Base-by-base conservation (phyloP, 1,140 invertebrate genomes). In the Hirudo medicinalis region DNA sequence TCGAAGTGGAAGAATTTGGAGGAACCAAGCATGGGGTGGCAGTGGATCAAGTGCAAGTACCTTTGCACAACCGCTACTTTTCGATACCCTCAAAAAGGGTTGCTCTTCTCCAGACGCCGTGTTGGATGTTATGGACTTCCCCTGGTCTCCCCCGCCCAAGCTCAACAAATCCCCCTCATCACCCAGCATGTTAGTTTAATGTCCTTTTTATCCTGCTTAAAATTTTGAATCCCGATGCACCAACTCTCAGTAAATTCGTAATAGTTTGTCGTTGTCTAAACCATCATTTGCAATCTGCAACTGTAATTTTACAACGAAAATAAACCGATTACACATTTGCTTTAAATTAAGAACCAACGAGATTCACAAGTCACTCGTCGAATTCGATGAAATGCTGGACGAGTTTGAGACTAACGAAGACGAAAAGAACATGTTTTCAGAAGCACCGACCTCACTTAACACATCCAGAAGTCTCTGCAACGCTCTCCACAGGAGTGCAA, bases 41-140 rank as follows among this genome's bases (percentile, higher is more conserved):
- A 63, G 22, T 6, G 57, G 57, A 13, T 63, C 57, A 15, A 32
- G 29, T 25, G 6, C 22, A 11, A 63, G 29, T 6, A 63, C 22
- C 29, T 63, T 63, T n/a, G 57, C 57, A 32, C 22, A 63, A 6
- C 57, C 57, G 4, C 29, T 22, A 32, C 29, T 63, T 13, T 63
- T 22, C 57, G 57, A 63, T 32, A 63, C 57, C 6, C 57, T 63
- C 22, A 63, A 63, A 63, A 63, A 63, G 29, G 57, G 22, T 11
- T 22, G 22, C 22, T 63, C 57, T 22, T 63, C 57, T 20, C 57
- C 57, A 25, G 57, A 63, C 57, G 29, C 29, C 22, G 57, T 63
- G 0, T n/a, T 63, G 22, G 29, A 63, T 15, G 57, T 25, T 20
- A 15, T 25, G 57, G 57, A 63, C 19, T 63, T 63, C 57, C 22